Base-by-base conservation (phyloP, 2,888 invertebrate species). In the Andrena camellia region DNA sequence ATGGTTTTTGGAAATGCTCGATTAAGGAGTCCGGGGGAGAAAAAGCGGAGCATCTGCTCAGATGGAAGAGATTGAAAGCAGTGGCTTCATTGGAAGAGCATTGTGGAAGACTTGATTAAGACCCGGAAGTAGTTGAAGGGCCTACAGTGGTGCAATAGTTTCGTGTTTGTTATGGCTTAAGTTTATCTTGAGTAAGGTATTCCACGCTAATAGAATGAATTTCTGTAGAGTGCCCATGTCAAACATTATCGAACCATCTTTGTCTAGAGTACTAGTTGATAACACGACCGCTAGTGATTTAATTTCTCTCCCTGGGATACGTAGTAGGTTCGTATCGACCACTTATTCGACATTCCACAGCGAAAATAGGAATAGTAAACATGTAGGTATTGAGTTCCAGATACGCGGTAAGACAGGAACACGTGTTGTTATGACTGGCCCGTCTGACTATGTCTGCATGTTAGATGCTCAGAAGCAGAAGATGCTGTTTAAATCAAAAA, bases 381-480 rank as follows among this genome's bases (percentile, higher is more conserved):
- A 42, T 17, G 20, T 26, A 13, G 48, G 5, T 50, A 6, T 64
- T 3, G 48, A 52, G 48, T 31, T 42, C 50, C 42, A 17, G 48
- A 54, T n/a, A 57, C 23, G 78, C 66, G 62, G 66, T 48, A 52
- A 64, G 83, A 73, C 63, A 26, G 52, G 29, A 69, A 71, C 69
- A 60, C 48, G 66, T 73, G 77, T 82, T 79, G 73, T 82, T 69
- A 59, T 73, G 82, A 73, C 84, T 69, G 42, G 63, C 66, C 60
- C 71, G 62, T 72, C 72, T 8, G 20, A 48, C 26, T 54, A 10
- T 57, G 68, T 63, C 69, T 52, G 63, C 77, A 54, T 35, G 79
- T 60, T 48, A 71, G 68, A 52, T 54, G 64, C 62, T 77, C 63
- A 6, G 31, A 20, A 50, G 23, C 35, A 26, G 57, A 57, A 35